Evolutionary conservation across 2,113 vertebrate species (phyloP).

Genomic region (Naja naja): DNA sequence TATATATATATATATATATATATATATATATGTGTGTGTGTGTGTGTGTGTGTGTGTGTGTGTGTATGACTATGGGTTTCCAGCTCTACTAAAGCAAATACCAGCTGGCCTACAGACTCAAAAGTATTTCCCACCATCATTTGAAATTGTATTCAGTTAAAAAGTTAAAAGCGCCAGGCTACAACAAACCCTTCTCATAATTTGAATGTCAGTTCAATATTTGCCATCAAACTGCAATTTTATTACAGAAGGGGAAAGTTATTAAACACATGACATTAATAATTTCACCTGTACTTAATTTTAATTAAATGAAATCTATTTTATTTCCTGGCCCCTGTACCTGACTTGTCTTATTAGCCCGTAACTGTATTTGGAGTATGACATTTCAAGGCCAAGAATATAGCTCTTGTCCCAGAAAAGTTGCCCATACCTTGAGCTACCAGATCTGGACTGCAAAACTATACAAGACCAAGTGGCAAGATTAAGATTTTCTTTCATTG

Average conservation of each 20-base stretch:
- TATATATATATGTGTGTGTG: too few species aligned
- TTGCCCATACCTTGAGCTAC: not conserved
- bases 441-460: not conserved
- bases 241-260: not conserved
- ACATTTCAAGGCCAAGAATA: not conserved
- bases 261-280: not conserved
- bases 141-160: not conserved
- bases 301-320: not conserved
- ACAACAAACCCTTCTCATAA: not conserved
- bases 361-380: not conserved
- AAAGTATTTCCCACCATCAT: not conserved
- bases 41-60: too few species aligned
- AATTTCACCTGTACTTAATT: not conserved
- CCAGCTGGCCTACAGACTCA: conserved; percentile 2
- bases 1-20: too few species aligned
- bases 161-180: not conserved
- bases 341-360: not conserved
- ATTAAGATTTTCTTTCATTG: not conserved
- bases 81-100: conserved; percentile 11
- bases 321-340: not conserved
- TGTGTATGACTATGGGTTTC: not conserved
- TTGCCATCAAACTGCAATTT: not conserved
- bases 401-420: not conserved
- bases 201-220: not conserved
- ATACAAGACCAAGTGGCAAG: not conserved